A percentile compares a stretch with the other conserved stretches of the same genome.
Conservation (phyloP, 2,113 vertebrate species). For the Zingel zingel region DNA sequence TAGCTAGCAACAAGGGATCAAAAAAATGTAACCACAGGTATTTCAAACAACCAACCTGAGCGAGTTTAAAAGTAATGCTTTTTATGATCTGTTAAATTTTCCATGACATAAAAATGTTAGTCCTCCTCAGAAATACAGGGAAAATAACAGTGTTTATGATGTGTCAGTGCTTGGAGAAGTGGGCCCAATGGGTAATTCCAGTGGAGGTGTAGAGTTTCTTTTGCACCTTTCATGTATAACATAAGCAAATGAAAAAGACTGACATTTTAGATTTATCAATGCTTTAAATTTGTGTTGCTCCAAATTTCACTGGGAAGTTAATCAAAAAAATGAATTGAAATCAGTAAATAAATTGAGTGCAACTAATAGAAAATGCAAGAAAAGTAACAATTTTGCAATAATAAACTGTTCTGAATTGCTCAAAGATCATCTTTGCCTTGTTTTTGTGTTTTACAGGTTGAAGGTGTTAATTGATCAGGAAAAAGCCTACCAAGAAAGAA, state of each 20-base stretch:
- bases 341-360: not conserved
- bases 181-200: slow-evolving; percentile 42
- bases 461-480: slow-evolving; percentile 94
- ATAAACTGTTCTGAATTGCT: not conserved
- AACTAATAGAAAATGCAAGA: not conserved
- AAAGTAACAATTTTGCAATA: not conserved
- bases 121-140: slow-evolving; percentile 45
- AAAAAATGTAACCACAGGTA: slow-evolving; percentile 54
- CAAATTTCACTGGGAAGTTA: not conserved
- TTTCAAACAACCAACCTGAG: slow-evolving; percentile 50
- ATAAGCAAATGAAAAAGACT: not conserved
- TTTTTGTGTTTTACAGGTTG: slow-evolving; percentile 85
- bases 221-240: slow-evolving; percentile 12
- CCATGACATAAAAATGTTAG: slow-evolving; percentile 73
- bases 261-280: not conserved
- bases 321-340: not conserved
- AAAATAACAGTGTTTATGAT: slow-evolving; percentile 70
- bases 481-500: slow-evolving; percentile 88
- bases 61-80: slow-evolving; percentile 54
- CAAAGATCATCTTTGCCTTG: not conserved
- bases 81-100: slow-evolving; percentile 77
- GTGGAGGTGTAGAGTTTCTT: slow-evolving; percentile 21
- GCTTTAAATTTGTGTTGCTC: not conserved
- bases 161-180: slow-evolving; percentile 46
- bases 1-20: slow-evolving; percentile 57